Conservation (phyloP, 1,140 invertebrate genomes). For the Choristoneura fumiferana region DNA sequence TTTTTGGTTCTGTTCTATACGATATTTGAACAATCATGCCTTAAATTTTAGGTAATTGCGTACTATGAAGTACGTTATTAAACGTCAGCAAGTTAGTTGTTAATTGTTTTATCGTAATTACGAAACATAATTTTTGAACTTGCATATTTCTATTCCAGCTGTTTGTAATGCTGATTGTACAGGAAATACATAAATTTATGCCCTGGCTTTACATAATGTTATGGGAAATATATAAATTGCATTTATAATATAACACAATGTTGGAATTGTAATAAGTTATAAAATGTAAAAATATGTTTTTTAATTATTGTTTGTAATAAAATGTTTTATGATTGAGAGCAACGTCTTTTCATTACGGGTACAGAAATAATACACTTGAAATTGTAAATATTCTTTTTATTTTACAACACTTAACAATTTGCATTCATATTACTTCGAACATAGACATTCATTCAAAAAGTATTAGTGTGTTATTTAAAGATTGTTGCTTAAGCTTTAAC, state of each 20-base stretch:
- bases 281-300: slow-evolving; percentile 64
- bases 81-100: not conserved
- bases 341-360: slow-evolving; percentile 29
- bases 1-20: slow-evolving; percentile 8
- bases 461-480: slow-evolving; percentile 26
- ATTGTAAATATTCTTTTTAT: slow-evolving; percentile 51
- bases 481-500: slow-evolving; percentile 22
- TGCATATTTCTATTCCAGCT: slow-evolving; percentile 24
- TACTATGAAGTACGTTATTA: slow-evolving; percentile 8
- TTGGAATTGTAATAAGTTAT: slow-evolving; percentile 57
- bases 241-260: slow-evolving; percentile 60
- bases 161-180: slow-evolving; percentile 24
- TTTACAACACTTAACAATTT: slow-evolving; percentile 68
- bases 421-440: slow-evolving; percentile 50
- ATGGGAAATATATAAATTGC: slow-evolving; percentile 39
- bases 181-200: slow-evolving; percentile 20
- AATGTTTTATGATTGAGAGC: slow-evolving; percentile 64
- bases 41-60: slow-evolving; percentile 1
- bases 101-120: slow-evolving; percentile 10
- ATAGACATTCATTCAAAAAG: slow-evolving; percentile 40
- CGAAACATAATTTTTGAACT: slow-evolving; percentile 9
- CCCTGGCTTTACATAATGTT: slow-evolving; percentile 9
- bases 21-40: not conserved
- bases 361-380: slow-evolving; percentile 27
- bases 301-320: slow-evolving; percentile 77